A percentile compares a stretch with the other conserved stretches of the same genome.
Evolutionary conservation across 2,113 vertebrate genomes (phyloP).

Genomic region (Cephalopterus ornatus): DNA sequence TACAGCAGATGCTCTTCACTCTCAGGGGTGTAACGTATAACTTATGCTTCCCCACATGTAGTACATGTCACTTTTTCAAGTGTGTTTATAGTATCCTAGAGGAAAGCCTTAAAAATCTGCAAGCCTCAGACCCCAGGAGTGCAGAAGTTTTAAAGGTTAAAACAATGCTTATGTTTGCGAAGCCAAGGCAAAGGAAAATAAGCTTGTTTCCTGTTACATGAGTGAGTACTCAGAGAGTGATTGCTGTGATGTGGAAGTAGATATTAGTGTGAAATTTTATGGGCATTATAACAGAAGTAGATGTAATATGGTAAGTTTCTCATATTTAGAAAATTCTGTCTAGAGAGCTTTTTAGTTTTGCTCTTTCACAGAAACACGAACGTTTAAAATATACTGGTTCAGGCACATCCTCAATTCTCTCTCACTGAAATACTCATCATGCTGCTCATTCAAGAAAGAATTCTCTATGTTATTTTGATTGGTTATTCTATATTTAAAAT

Average conservation of each 20-base stretch:
- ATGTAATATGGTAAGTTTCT: background rate
- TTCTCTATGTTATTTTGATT: background rate
- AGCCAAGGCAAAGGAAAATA: background rate
- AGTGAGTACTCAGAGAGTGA: background rate
- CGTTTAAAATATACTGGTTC: background rate
- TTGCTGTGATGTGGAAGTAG: background rate
- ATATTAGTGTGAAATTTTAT: background rate
- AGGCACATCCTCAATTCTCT: background rate
- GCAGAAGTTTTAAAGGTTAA: constrained; percentile 11
- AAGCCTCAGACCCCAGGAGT: background rate
- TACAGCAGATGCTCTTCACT: constrained; percentile 14
- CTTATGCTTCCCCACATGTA: background rate
- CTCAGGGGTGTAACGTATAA: background rate
- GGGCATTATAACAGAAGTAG: background rate
- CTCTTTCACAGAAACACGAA: background rate
- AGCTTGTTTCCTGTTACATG: background rate
- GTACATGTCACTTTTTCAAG: background rate
- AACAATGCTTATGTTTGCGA: background rate
- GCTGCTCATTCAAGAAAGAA: background rate
- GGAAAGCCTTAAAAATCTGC: constrained; percentile 19
- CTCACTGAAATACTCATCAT: background rate
- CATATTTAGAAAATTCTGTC: background rate
- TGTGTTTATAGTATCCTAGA: background rate
- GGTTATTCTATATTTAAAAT: background rate
- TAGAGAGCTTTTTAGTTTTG: background rate